Evolutionary conservation across 1,140 invertebrate species (phyloP).

Genomic region (Halotydeus destructor): DNA sequence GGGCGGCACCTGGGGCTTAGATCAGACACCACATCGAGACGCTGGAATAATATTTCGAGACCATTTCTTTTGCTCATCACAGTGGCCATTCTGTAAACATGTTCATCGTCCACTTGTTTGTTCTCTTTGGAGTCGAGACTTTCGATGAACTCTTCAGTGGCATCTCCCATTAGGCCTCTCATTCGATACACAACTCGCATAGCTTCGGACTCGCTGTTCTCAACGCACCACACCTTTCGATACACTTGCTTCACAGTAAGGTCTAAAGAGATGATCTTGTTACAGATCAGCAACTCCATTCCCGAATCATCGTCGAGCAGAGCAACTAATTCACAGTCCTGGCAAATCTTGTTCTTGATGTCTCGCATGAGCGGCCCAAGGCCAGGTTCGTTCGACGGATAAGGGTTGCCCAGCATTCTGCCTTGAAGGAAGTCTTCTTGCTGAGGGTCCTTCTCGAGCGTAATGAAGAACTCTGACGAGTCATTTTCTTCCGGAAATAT

Average conservation of each 20-base stretch:
- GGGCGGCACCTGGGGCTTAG: constrained; percentile 44
- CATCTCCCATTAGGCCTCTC: constrained; percentile 85
- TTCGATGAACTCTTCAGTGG: constrained; percentile 95
- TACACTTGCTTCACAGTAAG: constrained; percentile 75
- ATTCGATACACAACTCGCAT: constrained; percentile 99
- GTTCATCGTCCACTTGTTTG: constrained; percentile 77
- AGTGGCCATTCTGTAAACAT: constrained; percentile 57
- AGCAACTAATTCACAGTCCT: constrained; percentile 89
- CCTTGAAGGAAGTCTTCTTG: constrained; percentile 96
- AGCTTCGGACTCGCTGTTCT: constrained; percentile 44
- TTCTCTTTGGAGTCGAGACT: constrained; percentile 69
- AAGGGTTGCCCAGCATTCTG: constrained; percentile 92
- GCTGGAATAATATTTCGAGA: constrained; percentile 41
- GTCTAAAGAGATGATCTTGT: constrained; percentile 93
- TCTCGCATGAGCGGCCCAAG: constrained; percentile 91
- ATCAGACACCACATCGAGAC: constrained; percentile 45
- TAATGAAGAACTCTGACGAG: constrained; percentile 84
- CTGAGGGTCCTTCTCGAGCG: constrained; percentile 89
- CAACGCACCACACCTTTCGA: constrained; percentile 44
- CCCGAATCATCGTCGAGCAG: constrained; percentile 91
- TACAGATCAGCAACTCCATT: constrained; percentile 95
- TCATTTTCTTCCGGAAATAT: constrained; percentile 95
- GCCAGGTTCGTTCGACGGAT: constrained; percentile 68
- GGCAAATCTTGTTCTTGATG: constrained; percentile 94
- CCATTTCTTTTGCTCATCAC: constrained; percentile 68